These are phyloP conservation scores for Antheraea assamensis DNA, from an alignment of 2,888 invertebrate genomes.

Conservation along the genomic window DNA sequence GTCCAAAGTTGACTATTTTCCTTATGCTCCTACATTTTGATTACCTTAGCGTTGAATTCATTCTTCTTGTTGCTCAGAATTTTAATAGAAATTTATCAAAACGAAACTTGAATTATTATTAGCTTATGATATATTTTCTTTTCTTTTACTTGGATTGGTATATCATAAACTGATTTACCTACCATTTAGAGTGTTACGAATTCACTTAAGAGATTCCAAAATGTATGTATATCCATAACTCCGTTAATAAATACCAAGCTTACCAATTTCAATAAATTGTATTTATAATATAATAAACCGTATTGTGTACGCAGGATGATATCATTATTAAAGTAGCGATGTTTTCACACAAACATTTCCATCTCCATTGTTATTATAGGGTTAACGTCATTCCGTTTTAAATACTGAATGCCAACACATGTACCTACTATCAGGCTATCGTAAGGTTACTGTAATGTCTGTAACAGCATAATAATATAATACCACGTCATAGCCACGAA, in stretches of 20 bases:
- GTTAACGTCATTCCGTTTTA: slow-evolving; percentile 9
- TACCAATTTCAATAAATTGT: neutral
- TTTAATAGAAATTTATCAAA: neutral
- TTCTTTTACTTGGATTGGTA: neutral
- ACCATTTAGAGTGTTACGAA: neutral
- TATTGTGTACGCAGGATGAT: neutral
- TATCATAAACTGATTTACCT: no score
- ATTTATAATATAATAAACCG: neutral
- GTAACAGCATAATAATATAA: no score
- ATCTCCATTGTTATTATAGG: slow-evolving; percentile 7
- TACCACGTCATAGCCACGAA: no score
- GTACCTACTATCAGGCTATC: neutral
- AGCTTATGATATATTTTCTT: neutral
- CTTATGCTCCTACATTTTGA: neutral
- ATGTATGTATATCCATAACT: neutral
- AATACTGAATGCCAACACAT: neutral
- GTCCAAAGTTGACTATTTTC: neutral
- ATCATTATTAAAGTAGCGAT: slow-evolving; percentile 10
- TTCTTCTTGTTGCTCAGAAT: neutral
- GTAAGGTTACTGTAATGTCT: neutral
- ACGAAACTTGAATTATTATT: neutral
- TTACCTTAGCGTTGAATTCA: neutral
- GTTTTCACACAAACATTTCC: slow-evolving; percentile 5
- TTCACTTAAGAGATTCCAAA: neutral
- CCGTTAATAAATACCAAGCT: neutral